Evolutionary conservation across 2,797 vertebrate species (phyloP), one percentile per base, ranked within the genome.

Genomic region (Thalassophryne amazonica): DNA sequence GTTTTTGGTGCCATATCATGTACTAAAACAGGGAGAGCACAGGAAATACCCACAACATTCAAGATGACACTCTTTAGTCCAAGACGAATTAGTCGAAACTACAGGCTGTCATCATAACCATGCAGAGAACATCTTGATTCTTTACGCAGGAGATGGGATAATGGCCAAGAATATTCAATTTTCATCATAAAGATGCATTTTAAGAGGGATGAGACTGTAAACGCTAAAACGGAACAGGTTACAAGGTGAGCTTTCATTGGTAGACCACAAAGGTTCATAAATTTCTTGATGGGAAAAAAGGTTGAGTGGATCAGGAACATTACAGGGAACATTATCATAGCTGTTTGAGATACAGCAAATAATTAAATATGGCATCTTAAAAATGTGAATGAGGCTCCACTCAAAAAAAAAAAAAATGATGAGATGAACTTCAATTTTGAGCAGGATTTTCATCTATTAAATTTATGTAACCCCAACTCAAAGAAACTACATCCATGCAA

Each of bases 241-340:
- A 60, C 60, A 70, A n/a, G 27, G 31, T 25, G 49, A 7, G 28
- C 43, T 34, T 49, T 45, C 58, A 69, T 50, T 70, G 23, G 75
- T 53, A 40, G 57, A 57, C 20, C 61, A 33, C 60, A 37, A 63
- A 58, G 62, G 73, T 55, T 78, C 59, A 75, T 65, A 59, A 6
- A 73, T 78, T 62, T 72, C 47, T 45, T 52, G 46, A 80, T 45
- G 40, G n/a, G 53, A 71, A 30, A 36, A 23, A 37, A 56, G 32
- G 42, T 43, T 59, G 36, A 55, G 45, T 51, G 50, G 46, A 55
- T 65, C 52, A 67, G 69, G 36, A 74, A 69, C 33, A 46, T 55
- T 17, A 48, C 14, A 47, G 15, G 39, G 25, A 21, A 45, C 69
- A 50, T 46, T 29, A 21, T 61, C 61, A 61, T 31, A 42, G 22